Conservation (phyloP, 2,113 vertebrate species). For the Spea multiplicata region DNA sequence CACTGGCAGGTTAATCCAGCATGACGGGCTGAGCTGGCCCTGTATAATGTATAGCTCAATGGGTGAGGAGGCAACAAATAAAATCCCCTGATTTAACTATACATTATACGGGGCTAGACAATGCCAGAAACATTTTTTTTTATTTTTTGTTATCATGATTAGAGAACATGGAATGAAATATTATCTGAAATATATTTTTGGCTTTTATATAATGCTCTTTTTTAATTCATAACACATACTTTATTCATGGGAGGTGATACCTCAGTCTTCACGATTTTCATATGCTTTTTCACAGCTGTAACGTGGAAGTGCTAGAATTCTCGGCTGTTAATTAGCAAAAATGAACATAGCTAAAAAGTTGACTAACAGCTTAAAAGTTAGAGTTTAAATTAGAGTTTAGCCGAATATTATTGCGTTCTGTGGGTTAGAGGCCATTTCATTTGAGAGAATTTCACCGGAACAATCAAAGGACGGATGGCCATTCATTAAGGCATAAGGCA, state of each 20-base stretch:
- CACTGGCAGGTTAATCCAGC: too few species aligned
- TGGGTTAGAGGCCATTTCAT: too few species aligned
- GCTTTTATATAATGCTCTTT: neutral
- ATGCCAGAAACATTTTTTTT: neutral
- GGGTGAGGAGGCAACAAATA: too few species aligned
- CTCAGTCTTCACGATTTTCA: conserved; percentile 10
- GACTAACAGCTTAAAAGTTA: conserved; percentile 16
- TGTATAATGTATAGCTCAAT: too few species aligned
- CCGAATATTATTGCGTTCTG: too few species aligned
- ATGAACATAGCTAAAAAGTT: neutral
- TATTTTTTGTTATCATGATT: neutral
- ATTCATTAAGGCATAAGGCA: too few species aligned
- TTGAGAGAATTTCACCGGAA: too few species aligned
- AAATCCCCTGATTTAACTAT: too few species aligned
- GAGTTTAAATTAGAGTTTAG: neutral
- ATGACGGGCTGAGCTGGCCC: too few species aligned
- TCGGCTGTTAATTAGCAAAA: conserved; percentile 33
- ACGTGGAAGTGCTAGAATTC: conserved; percentile 31
- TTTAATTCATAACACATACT: conserved; percentile 16
- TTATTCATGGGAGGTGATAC: conserved; percentile 21
- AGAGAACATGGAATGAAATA: neutral
- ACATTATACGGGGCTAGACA: too few species aligned
- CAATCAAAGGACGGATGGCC: too few species aligned
- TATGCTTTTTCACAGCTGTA: conserved; percentile 24
- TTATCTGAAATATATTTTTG: neutral